A percentile compares a stretch with the other conserved stretches of the same genome.
These are phyloP conservation scores for Choristoneura fumiferana DNA, from an alignment of 1,140 invertebrate genomes.

Conservation along the genomic window DNA sequence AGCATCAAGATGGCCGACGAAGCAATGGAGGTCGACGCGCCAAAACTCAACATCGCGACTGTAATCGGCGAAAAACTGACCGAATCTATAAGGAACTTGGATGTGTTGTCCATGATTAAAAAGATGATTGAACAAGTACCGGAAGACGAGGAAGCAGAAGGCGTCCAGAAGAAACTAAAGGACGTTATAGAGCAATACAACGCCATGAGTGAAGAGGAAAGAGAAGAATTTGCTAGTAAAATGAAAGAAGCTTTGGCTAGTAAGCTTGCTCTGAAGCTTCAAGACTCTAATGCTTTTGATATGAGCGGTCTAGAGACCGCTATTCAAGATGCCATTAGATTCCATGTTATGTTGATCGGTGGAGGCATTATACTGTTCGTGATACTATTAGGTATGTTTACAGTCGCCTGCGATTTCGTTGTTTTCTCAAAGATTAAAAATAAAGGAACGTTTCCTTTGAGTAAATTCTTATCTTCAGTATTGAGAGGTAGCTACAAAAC, in stretches of 20 bases:
- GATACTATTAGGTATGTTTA: constrained; percentile 54
- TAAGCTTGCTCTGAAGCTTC: constrained; percentile 44
- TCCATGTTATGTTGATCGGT: constrained; percentile 40
- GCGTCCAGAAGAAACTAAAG: constrained; percentile 50
- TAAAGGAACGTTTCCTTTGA: too few relatives aligned
- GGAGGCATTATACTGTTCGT: constrained; percentile 44
- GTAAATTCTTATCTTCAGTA: too few relatives aligned
- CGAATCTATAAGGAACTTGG: constrained; percentile 51
- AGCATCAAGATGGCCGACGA: constrained; percentile 52
- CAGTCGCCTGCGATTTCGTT: too few relatives aligned
- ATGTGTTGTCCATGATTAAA: constrained; percentile 40
- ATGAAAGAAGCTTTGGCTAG: constrained; percentile 46
- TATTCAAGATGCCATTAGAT: constrained; percentile 42
- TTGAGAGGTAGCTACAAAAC: too few relatives aligned
- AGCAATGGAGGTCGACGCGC: constrained; percentile 13
- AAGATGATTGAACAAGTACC: constrained; percentile 40
- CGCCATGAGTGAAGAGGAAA: constrained; percentile 55
- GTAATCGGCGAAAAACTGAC: constrained; percentile 48
- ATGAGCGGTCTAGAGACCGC: constrained; percentile 47
- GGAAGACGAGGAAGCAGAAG: constrained; percentile 42
- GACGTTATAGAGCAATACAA: constrained; percentile 56
- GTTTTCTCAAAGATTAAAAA: too few relatives aligned
- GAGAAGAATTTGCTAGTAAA: constrained; percentile 47
- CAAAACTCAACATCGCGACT: constrained; percentile 37
- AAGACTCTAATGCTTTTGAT: constrained; percentile 41